Conservation (phyloP, 1,140 invertebrate species). For the Bombus difficillimus region DNA sequence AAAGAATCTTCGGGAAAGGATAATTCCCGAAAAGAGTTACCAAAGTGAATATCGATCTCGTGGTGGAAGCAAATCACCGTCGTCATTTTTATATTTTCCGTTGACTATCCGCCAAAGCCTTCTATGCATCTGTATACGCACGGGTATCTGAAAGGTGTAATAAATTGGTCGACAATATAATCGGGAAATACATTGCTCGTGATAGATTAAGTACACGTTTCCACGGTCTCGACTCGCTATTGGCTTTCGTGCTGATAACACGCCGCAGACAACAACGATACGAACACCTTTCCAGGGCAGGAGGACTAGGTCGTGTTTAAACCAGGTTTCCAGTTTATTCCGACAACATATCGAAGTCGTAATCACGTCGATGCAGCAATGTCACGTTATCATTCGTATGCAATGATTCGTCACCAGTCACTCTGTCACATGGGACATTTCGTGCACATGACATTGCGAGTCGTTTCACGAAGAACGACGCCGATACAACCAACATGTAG, state of each 20-base stretch:
- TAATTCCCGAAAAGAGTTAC: not conserved
- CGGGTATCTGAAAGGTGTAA: not conserved
- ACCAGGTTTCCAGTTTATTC: conserved; percentile 66
- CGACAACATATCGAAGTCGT: conserved; percentile 68
- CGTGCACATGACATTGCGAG: conserved; percentile 15
- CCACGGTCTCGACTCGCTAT: conserved; percentile 33
- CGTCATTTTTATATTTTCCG: not conserved
- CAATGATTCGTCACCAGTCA: conserved; percentile 28
- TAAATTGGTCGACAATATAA: not conserved
- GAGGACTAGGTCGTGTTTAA: conserved; percentile 73
- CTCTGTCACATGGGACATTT: conserved; percentile 17
- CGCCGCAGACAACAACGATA: conserved; percentile 44
- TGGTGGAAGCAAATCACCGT: not conserved
- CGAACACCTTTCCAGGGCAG: conserved; percentile 67
- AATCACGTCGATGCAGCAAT: conserved; percentile 57
- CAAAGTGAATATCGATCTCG: not conserved
- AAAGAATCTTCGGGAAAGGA: not conserved
- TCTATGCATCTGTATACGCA: not conserved
- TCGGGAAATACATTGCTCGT: conserved; percentile 2
- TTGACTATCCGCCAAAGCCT: not conserved
- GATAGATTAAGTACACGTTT: conserved; percentile 43
- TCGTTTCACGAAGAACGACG: conserved; percentile 8
- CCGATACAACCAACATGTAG: not conserved
- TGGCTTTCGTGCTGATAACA: conserved; percentile 48
- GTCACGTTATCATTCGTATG: conserved; percentile 55